Conservation (phyloP, 2,888 invertebrate species). For the Malthinus seriepunctatus region DNA sequence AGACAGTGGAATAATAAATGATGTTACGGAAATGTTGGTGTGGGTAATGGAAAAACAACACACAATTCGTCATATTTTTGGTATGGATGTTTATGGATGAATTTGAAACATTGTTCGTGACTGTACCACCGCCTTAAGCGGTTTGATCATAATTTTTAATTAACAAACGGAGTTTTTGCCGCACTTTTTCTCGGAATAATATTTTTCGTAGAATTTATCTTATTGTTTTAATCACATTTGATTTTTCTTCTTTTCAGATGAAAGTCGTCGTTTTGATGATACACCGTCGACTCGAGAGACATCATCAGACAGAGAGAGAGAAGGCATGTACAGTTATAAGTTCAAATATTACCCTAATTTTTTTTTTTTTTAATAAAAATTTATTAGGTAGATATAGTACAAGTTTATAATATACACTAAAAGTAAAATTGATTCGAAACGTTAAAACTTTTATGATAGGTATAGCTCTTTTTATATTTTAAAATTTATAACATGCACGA, state of each 20-base stretch:
- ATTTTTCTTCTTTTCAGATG: background rate
- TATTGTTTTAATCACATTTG: constrained; percentile 25
- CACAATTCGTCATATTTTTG: constrained; percentile 28
- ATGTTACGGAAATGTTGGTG: constrained; percentile 19
- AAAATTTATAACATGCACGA: constrained; percentile 4
- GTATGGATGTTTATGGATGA: constrained; percentile 14
- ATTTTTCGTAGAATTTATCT: constrained; percentile 23
- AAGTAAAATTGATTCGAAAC: background rate
- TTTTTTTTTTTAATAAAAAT: background rate
- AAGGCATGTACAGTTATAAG: background rate
- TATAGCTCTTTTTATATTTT: background rate
- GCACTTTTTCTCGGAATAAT: constrained; percentile 27
- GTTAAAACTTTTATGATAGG: background rate
- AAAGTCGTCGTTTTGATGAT: background rate
- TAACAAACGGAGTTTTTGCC: constrained; percentile 34
- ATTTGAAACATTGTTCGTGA: constrained; percentile 27
- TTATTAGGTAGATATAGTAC: background rate
- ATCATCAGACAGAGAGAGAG: background rate
- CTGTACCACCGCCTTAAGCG: constrained; percentile 33
- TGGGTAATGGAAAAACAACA: constrained; percentile 20
- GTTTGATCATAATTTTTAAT: constrained; percentile 40
- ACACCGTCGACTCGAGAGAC: background rate
- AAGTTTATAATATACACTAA: constrained; percentile 4
- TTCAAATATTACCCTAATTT: background rate
- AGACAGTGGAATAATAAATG: constrained; percentile 20